Evolutionary conservation across 2,888 invertebrate species (phyloP), one percentile per base, ranked within the genome.

Genomic region (Amitus sp.): DNA sequence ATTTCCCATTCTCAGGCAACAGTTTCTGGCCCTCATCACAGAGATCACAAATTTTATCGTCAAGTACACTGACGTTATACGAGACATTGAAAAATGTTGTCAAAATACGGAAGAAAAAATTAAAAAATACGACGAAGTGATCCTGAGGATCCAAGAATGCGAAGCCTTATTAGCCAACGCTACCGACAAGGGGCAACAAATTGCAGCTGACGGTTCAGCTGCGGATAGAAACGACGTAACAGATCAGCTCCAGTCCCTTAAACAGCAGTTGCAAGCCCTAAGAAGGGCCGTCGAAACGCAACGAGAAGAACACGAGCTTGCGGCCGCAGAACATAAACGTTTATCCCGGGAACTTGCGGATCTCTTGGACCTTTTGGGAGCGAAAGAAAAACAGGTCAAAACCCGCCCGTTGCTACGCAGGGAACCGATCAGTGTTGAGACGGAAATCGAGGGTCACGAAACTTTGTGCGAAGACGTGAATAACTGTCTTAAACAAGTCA

Each of bases 181-280:
- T 0, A 90, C 90, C 10, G 96, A 96, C 75, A 96, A 96, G 79
- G 96, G 96, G 0, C 93, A 94, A 75, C 94, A 95, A 80, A 96
- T 97, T 27, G 94, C 94, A 0, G 90, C 91, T 0, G 96, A 96
- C 83, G 95, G 95, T 37, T 91, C 93, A 1, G 90, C 93, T 0
- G 90, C 92, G 13, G 96, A 96, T 72, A 87, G 93, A 71, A 95
- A 95, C 72, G 90, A 90, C 68, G 90, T 96, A 4, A 94, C 94
- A 1, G 94, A 95, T 76, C 91, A 95, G 70, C 78, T 96, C 17
- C 95, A 95, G 73, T 90, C 91, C 0, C 79, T 96, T 15, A 95
- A 94, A 80, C 93, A 94, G 76, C 93, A 95, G 67, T 83, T 95
- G 12, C 87, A 92, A 50, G 88, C 89, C 54, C 83, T 96, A 2